Base-by-base conservation (phyloP, 35 echinoderm and acorn worm species). In the Heliocidaris erythrogramma region DNA sequence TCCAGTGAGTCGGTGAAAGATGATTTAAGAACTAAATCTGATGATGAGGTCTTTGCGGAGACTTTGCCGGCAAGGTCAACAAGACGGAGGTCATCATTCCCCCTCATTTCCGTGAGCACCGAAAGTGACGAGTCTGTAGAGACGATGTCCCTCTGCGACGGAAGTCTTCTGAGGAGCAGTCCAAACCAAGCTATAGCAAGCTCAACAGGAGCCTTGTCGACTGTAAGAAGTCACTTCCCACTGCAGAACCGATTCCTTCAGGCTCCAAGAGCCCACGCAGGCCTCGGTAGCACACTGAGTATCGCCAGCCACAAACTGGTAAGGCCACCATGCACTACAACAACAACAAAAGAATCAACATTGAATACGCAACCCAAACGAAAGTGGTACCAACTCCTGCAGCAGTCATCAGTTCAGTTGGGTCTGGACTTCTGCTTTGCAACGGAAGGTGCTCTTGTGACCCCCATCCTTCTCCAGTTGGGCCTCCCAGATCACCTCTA, bases 381-480 rank as follows among this genome's bases (percentile, higher is more conserved):
- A 48, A 94, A 95, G 12, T 95, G 97, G 11, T 95, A 93, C 88
- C 95, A 98, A 48, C 94, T 98, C 11, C 92, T 97, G 6, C 78
- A 53, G 17, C 97, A 97, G 21, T 95, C 96, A 61, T 95, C 94
- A 30, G 94, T 98, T 13, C 94, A 94, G 56, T 94, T 98, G 47
- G 97, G 97, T 12, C 60, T 97, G 42, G 97, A 98, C 47, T 94
- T 98, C 17, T 95, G 96, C 69, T 98, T 96, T 47, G 96, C 97
- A 4, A 97, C 96, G 48, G 97, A 98, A 94, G 97, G 96, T 13
- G 97, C 97, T 48, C 85, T 98, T 4, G 97, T 98, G 21, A 97
- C 94, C 5, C 97, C 97, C 9, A 96, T 97, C 29, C 85, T 98
- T 16, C 85, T 98, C 5, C 93, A 96, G 69, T 89, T 98, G 47